These are phyloP conservation scores for Drepana arcuata DNA, from an alignment of 1,140 invertebrate genomes.

Conservation along the genomic window DNA sequence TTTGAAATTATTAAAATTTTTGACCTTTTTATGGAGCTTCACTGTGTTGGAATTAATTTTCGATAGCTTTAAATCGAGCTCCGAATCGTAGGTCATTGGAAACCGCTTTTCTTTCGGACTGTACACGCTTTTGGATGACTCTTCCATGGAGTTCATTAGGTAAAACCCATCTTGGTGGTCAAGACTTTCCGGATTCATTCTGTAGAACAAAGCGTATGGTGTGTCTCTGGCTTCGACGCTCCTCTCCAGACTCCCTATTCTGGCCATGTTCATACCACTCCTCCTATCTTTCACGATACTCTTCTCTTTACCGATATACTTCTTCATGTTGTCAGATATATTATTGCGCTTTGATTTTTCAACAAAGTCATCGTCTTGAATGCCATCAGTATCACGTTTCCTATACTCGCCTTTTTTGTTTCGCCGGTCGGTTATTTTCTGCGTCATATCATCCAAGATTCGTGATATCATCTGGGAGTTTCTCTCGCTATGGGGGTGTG, in stretches of 20 bases:
- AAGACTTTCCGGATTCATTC: slow-evolving; percentile 24
- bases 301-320: slow-evolving; percentile 19
- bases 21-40: slow-evolving; percentile 21
- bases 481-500: slow-evolving; percentile 15
- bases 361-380: background rate
- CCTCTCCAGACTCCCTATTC: slow-evolving; percentile 20
- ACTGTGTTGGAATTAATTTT: slow-evolving; percentile 12
- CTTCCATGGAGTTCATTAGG: slow-evolving; percentile 7
- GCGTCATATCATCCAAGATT: slow-evolving; percentile 15
- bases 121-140: slow-evolving; percentile 4
- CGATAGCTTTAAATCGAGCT: slow-evolving; percentile 5
- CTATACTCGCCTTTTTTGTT: slow-evolving; percentile 8
- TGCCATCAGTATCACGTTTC: slow-evolving; percentile 10
- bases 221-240: slow-evolving; percentile 15
- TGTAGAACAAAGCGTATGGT: slow-evolving; percentile 42
- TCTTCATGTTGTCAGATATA: slow-evolving; percentile 12
- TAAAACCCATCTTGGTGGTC: slow-evolving; percentile 14
- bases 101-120: slow-evolving; percentile 6
- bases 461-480: slow-evolving; percentile 12
- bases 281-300: slow-evolving; percentile 5
- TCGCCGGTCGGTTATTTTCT: slow-evolving; percentile 5
- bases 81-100: slow-evolving; percentile 4
- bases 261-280: slow-evolving; percentile 10
- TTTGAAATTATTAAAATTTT: slow-evolving; percentile 18
- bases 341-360: slow-evolving; percentile 11